These are phyloP conservation scores for Cliona cf. orientalis DNA, from an alignment of 37 sponge, comb jelly and placozoan species.

Conservation along the genomic window DNA sequence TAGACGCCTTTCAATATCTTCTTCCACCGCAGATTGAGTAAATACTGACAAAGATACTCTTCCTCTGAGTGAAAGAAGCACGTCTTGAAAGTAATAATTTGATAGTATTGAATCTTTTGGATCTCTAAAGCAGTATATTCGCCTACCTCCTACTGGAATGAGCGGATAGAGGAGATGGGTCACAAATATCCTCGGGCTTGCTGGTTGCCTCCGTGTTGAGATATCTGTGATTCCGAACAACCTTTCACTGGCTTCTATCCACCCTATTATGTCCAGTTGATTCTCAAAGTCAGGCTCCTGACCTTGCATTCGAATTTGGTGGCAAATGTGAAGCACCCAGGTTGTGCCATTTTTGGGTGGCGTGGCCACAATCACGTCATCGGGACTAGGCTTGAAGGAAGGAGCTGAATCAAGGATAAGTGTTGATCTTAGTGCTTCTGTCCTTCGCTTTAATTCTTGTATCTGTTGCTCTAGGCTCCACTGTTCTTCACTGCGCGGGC, in stretches of 20 bases:
- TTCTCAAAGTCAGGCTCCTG: constrained; percentile 34
- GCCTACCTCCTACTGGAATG: neutral
- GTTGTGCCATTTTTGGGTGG: constrained; percentile 27
- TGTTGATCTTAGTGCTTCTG: neutral
- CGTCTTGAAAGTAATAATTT: neutral
- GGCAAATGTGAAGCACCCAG: constrained; percentile 14
- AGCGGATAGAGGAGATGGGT: neutral
- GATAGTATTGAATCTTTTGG: neutral
- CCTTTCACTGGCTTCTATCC: neutral
- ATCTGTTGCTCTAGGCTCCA: too few relatives aligned
- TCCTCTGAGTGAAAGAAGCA: neutral
- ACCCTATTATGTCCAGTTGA: neutral
- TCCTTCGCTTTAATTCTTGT: neutral
- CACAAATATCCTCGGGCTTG: neutral
- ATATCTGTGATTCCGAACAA: neutral
- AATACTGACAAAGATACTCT: neutral
- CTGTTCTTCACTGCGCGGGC: too few relatives aligned
- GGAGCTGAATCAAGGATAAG: neutral
- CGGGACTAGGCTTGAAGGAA: neutral
- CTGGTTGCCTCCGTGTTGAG: neutral
- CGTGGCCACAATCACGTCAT: constrained; percentile 12
- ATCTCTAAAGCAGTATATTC: neutral
- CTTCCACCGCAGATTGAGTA: neutral
- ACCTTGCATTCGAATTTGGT: constrained; percentile 13
- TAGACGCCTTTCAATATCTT: neutral